Percentiles rank a stretch among this genome's conserved stretches.
These are phyloP conservation scores for Cisticola juncidis DNA, from an alignment of 2,113 vertebrate genomes.

Conservation along the genomic window DNA sequence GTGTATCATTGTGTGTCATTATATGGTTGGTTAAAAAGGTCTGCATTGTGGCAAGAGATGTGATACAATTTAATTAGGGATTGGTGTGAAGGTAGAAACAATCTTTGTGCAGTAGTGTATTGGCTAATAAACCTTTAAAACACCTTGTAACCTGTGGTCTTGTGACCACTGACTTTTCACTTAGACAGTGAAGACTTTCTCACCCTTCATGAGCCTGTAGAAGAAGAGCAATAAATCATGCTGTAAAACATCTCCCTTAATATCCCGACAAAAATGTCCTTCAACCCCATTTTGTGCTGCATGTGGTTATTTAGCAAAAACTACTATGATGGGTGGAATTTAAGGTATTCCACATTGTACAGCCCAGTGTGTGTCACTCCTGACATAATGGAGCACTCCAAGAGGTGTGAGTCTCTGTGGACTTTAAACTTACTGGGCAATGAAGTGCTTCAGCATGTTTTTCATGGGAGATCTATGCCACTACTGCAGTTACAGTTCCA, in stretches of 20 bases:
- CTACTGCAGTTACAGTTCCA: neutral
- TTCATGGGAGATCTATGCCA: neutral
- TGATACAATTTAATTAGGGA: neutral
- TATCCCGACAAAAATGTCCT: neutral
- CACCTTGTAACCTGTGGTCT: neutral
- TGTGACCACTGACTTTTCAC: neutral
- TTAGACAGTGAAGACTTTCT: fast-evolving
- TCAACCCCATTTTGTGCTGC: neutral
- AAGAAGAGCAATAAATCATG: neutral
- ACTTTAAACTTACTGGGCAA: fast-evolving
- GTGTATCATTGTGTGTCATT: neutral
- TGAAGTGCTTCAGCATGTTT: neutral
- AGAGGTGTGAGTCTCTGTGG: neutral
- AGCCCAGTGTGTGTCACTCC: no score
- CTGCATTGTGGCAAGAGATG: fast-evolving
- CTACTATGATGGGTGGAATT: neutral
- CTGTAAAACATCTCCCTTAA: neutral
- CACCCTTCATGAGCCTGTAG: neutral
- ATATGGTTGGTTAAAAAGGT: neutral
- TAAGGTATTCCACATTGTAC: neutral
- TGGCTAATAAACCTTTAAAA: neutral
- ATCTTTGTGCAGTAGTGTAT: neutral
- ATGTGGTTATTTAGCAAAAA: neutral
- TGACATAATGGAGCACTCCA: neutral
- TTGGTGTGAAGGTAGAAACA: neutral